These are phyloP conservation scores for Microtus oregoni DNA, from an alignment of 2,113 vertebrate species.

Conservation along the genomic window DNA sequence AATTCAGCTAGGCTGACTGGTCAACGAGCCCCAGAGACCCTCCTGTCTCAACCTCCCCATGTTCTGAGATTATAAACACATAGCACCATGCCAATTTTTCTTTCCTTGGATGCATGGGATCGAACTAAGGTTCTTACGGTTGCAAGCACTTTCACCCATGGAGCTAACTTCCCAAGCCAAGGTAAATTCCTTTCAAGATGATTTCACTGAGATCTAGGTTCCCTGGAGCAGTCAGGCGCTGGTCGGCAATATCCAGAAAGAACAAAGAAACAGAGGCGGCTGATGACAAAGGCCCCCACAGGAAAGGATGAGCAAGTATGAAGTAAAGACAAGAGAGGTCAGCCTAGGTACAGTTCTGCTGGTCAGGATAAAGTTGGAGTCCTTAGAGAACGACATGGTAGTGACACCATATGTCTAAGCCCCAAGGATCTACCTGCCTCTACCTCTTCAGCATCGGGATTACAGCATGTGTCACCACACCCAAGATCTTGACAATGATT, in stretches of 20 bases:
- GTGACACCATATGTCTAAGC: neutral
- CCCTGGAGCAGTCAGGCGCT: neutral
- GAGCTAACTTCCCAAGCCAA: neutral
- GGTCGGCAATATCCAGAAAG: neutral
- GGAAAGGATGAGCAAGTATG: too few relatives aligned
- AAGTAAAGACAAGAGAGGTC: neutral
- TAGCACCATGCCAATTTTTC: neutral
- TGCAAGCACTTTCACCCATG: neutral
- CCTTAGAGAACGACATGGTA: neutral
- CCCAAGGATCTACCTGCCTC: neutral
- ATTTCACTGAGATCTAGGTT: neutral
- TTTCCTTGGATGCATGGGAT: neutral
- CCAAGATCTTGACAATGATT: too few relatives aligned
- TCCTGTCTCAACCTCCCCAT: neutral
- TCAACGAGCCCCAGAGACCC: neutral
- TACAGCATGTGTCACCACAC: too few relatives aligned
- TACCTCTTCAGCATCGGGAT: neutral
- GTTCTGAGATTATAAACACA: neutral
- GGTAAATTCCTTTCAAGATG: neutral
- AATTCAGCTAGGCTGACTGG: neutral
- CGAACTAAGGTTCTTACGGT: neutral
- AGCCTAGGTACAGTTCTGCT: neutral
- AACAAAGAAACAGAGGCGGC: neutral
- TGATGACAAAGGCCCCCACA: neutral
- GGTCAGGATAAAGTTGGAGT: neutral